Conservation (phyloP, 1,140 invertebrate genomes). For the Tachypleus tridentatus region DNA sequence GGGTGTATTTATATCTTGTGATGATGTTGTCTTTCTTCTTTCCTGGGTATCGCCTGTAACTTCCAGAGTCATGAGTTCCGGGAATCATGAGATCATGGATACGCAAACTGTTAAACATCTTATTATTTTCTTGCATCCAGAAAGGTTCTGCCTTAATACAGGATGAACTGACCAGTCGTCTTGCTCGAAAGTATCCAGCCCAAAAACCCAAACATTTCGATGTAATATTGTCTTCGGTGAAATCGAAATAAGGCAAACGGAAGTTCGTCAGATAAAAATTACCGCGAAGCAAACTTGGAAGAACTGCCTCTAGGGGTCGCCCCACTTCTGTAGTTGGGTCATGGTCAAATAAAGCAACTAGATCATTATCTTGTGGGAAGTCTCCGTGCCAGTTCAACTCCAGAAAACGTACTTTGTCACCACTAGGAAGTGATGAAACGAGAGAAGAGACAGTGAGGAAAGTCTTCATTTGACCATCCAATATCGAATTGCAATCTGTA, state of each 20-base stretch:
- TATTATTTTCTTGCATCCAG: constrained; percentile 44
- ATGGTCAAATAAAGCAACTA: constrained; percentile 19
- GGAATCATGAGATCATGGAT: constrained; percentile 45
- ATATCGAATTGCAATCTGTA: too few relatives aligned
- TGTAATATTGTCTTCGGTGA: constrained; percentile 5
- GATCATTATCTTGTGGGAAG: constrained; percentile 13
- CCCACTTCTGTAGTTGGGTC: constrained; percentile 11
- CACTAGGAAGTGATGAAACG: background rate
- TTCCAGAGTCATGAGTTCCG: constrained; percentile 49
- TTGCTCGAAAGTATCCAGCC: constrained; percentile 23
- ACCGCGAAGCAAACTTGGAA: constrained; percentile 3
- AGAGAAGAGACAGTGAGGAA: constrained; percentile 21
- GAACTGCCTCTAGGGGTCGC: constrained; percentile 4
- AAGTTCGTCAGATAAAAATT: constrained; percentile 15
- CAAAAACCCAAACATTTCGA: constrained; percentile 31
- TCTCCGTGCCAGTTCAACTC: constrained; percentile 24
- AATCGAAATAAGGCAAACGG: constrained; percentile 10
- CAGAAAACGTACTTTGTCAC: constrained; percentile 17
- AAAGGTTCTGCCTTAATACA: constrained; percentile 42
- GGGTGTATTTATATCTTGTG: constrained; percentile 33
- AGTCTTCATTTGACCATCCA: too few relatives aligned
- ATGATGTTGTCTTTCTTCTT: constrained; percentile 32
- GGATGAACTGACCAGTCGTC: constrained; percentile 16
- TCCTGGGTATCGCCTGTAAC: constrained; percentile 35
- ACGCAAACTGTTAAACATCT: constrained; percentile 31